phyloP scores from a whole-genome alignment of 35 echinoderm and acorn worm genomes.

The Strongylocentrotus purpuratus region DNA sequence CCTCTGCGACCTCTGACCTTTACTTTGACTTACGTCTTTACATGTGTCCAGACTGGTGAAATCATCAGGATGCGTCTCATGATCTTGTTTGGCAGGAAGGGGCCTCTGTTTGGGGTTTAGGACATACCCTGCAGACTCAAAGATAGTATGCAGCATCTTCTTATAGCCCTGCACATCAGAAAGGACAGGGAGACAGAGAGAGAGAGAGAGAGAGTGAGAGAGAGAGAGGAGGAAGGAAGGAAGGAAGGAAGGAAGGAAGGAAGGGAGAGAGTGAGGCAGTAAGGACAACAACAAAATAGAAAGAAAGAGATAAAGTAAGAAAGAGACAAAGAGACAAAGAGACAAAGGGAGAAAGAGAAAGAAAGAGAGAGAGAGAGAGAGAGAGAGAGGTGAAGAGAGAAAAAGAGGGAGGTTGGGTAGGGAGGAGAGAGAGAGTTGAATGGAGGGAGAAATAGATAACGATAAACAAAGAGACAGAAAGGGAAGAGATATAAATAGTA shows the following conservation, averaged over 20 bases:
- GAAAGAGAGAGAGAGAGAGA: too few relatives aligned
- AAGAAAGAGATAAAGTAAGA: too few relatives aligned
- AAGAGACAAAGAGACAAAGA: too few relatives aligned
- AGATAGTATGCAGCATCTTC: constrained; percentile 75
- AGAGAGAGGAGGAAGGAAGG: too few relatives aligned
- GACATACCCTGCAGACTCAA: constrained; percentile 71
- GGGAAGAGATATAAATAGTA: too few relatives aligned
- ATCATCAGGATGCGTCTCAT: neutral
- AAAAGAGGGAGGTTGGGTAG: neutral
- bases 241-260: neutral
- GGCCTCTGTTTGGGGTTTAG: constrained; percentile 43
- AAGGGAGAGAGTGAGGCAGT: neutral
- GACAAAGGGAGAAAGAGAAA: too few relatives aligned
- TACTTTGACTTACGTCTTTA: constrained; percentile 59
- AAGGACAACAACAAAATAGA: too few relatives aligned
- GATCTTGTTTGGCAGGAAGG: neutral
- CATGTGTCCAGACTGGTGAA: constrained; percentile 68
- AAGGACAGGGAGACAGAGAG: neutral
- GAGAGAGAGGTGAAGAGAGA: neutral
- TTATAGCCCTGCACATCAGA: constrained; percentile 66
- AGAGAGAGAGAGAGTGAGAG: too few relatives aligned
- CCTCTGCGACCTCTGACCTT: neutral
- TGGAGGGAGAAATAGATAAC: too few relatives aligned
- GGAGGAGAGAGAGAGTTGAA: neutral
- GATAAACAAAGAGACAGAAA: too few relatives aligned